These are phyloP conservation scores for Shargacucullia verbasci DNA, from an alignment of 2,888 invertebrate species.

Conservation along the genomic window DNA sequence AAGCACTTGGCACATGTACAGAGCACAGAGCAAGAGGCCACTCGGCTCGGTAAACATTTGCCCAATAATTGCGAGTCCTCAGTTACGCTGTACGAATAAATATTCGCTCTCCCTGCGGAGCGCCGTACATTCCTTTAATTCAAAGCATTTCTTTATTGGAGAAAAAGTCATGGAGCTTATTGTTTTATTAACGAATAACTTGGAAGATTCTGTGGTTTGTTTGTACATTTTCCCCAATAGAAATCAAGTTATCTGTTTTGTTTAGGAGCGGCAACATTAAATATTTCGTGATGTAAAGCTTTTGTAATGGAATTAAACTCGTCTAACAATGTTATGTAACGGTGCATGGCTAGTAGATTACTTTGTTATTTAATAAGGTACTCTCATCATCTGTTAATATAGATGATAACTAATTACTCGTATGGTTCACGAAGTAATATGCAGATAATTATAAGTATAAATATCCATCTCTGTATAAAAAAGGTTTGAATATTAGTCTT, in stretches of 20 bases:
- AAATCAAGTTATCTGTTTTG: constrained; percentile 34
- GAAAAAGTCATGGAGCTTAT: constrained; percentile 77
- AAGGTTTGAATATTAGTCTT: constrained; percentile 15
- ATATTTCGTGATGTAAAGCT: constrained; percentile 24
- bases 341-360: no score
- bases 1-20: constrained; percentile 79
- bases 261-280: constrained; percentile 24
- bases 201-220: constrained; percentile 52
- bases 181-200: constrained; percentile 82
- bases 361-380: constrained; percentile 26
- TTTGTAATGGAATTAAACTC: constrained; percentile 25
- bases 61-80: constrained; percentile 86
- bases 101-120: constrained; percentile 75
- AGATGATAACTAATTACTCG: constrained; percentile 3
- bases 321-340: constrained; percentile 4
- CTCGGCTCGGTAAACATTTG: constrained; percentile 84
- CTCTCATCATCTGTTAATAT: constrained; percentile 16
- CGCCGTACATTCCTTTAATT: constrained; percentile 77
- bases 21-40: constrained; percentile 74
- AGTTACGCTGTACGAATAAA: constrained; percentile 83
- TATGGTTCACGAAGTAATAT: constrained; percentile 8
- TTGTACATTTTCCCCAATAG: constrained; percentile 41
- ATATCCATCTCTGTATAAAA: constrained; percentile 7
- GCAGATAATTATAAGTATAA: constrained; percentile 12
- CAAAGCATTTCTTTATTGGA: constrained; percentile 84